Conservation (phyloP, 2,113 vertebrate species). For the Arizona elegans region DNA sequence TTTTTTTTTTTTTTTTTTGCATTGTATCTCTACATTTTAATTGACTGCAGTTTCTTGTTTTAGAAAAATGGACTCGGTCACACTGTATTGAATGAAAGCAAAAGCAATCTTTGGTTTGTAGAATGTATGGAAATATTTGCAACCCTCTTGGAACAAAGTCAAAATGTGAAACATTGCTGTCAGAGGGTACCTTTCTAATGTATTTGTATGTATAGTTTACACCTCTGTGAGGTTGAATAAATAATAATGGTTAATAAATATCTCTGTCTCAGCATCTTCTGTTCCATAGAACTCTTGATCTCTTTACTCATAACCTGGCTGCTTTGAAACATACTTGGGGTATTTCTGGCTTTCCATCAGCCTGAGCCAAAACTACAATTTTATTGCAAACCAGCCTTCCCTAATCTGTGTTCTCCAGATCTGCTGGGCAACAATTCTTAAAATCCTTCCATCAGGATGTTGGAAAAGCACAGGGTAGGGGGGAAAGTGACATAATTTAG, state of each 20-base stretch:
- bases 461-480: background rate
- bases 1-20: background rate
- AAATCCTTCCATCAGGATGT: background rate
- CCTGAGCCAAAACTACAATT: background rate
- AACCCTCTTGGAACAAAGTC: conserved; percentile 57
- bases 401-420: background rate
- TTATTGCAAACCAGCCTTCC: background rate
- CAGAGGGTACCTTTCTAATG: conserved; percentile 67
- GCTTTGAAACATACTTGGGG: background rate
- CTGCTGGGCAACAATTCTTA: background rate
- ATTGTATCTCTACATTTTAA: conserved; percentile 49
- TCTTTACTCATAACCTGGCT: background rate
- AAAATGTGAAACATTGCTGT: conserved; percentile 62
- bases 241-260: conserved; percentile 70
- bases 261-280: conserved; percentile 64
- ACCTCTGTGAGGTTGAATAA: conserved; percentile 72
- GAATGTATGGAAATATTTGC: conserved; percentile 68
- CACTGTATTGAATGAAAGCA: conserved; percentile 50
- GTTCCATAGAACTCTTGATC: conserved; percentile 9
- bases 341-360: background rate
- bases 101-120: conserved; percentile 65
- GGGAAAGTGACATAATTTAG: background rate
- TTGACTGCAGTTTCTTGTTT: conserved; percentile 40
- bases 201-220: conserved; percentile 70
- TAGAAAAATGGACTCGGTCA: conserved; percentile 55